Evolutionary conservation across 2,888 invertebrate species (phyloP).

Genomic region (Alitta virens): DNA sequence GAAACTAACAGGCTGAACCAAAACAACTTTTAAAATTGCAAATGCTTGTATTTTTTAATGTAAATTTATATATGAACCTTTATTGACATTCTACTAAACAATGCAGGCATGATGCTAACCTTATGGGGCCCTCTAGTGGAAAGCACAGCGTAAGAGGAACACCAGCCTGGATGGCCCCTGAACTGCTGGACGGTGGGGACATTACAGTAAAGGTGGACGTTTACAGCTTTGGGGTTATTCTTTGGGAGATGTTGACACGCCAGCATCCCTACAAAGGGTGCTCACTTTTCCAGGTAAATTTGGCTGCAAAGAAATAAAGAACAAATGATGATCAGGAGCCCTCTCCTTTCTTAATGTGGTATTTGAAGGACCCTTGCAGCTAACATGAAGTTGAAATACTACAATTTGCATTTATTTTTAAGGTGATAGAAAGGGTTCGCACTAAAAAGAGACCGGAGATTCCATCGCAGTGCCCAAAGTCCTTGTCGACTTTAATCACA

Average conservation of each 20-base stretch:
- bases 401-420: background rate
- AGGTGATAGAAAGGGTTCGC: constrained; percentile 47
- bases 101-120: constrained; percentile 43
- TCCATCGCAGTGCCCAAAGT: constrained; percentile 38
- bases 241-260: constrained; percentile 53
- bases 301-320: no score
- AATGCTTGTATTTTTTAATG: no score
- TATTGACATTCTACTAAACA: no score
- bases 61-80: no score
- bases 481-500: constrained; percentile 36
- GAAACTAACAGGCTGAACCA: no score
- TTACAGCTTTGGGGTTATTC: constrained; percentile 48
- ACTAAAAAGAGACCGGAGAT: constrained; percentile 40
- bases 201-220: constrained; percentile 48
- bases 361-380: no score
- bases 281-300: constrained; percentile 48
- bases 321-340: no score
- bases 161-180: constrained; percentile 54
- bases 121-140: constrained; percentile 28
- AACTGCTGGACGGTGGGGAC: constrained; percentile 45
- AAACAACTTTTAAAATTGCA: no score
- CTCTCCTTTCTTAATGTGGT: no score
- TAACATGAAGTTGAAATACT: no score
- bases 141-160: constrained; percentile 28
- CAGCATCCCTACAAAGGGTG: constrained; percentile 42